Evolutionary conservation across 2,113 vertebrate species (phyloP), one percentile per base, ranked within the genome.

Genomic region (Charina bottae): DNA sequence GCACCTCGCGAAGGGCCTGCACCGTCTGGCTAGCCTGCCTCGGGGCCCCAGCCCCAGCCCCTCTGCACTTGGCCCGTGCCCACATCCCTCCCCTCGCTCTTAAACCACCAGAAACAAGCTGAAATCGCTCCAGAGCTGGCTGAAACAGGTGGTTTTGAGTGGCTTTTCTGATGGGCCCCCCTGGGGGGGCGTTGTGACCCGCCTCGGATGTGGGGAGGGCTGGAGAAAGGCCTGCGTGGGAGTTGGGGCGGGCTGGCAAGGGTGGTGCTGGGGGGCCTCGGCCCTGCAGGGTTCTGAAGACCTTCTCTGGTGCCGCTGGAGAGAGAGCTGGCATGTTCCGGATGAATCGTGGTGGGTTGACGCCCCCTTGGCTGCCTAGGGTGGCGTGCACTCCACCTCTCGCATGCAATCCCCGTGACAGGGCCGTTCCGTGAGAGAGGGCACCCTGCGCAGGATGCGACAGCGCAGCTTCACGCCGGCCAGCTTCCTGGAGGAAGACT

Each of bases 401-500:
- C 8, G 1, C 4, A 3, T 10, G 5, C 46, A 53, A 49, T 33
- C 60, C 55, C 17, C n/a, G n/a, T 12, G 89, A 1, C 92, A 99
- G 99, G 99, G 99, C 3, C 99, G 99, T 83, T 99, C 99, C 0
- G 91, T 98, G 85, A 98, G 98, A 92, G 99, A 99, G 42, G 97
- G 97, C 94, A 97, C 98, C 0, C 92, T 99, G 89, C 96, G 97
- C 59, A 97, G 97, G 62, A 97, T 97, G 37, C 99, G 99, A 94
- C 98, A 98, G 53, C 98, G 99, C 89, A 99, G 99, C 97, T 99
- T 99, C 94, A 99, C 99, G 0, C 99, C 99, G 0, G 99, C 98
- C 91, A 99, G 99, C 93, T 99, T 99, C 97, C 97, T 99, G 96
- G 99, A 99, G 95, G 99, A 99, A 93, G 99, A 99, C 89, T 78